Evolutionary conservation across 2,888 invertebrate species (phyloP).

Genomic region (Ectobius pallidus): DNA sequence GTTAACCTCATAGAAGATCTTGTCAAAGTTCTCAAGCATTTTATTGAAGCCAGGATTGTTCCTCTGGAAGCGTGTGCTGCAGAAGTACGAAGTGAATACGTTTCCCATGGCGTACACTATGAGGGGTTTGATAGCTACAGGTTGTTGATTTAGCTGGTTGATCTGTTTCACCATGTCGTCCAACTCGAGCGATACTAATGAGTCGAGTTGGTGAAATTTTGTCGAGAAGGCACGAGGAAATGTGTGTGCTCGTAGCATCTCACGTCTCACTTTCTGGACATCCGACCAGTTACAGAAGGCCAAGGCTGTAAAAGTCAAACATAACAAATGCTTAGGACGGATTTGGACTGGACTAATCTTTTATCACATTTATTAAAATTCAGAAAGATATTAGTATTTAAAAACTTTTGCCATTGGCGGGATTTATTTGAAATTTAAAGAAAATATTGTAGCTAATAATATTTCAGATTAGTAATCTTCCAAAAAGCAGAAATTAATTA

Average conservation of each 20-base stretch:
- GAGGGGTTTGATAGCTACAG: slow-evolving; percentile 56
- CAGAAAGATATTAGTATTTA: too few species aligned
- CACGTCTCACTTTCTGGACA: slow-evolving; percentile 64
- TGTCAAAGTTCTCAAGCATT: slow-evolving; percentile 64
- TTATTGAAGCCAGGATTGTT: slow-evolving; percentile 57
- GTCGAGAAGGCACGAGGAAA: slow-evolving; percentile 64
- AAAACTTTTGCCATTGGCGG: too few species aligned
- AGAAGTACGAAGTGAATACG: slow-evolving; percentile 67
- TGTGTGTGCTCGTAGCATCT: slow-evolving; percentile 63
- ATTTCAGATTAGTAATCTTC: too few species aligned
- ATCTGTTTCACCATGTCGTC: slow-evolving; percentile 50
- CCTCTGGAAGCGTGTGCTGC: slow-evolving; percentile 59
- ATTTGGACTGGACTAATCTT: too few species aligned
- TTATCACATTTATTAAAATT: too few species aligned
- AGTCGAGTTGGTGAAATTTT: slow-evolving; percentile 60
- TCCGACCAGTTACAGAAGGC: slow-evolving; percentile 75
- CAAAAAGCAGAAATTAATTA: too few species aligned
- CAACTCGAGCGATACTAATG: slow-evolving; percentile 57
- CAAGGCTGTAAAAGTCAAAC: slow-evolving; percentile 63
- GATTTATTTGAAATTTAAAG: too few species aligned
- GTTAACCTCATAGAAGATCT: slow-evolving; percentile 70
- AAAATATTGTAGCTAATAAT: too few species aligned
- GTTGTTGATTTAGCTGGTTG: slow-evolving; percentile 36
- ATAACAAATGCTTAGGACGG: too few species aligned
- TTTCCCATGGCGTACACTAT: slow-evolving; percentile 61